Conservation (phyloP, 2,113 vertebrate species). For the Meleagris gallopavo region DNA sequence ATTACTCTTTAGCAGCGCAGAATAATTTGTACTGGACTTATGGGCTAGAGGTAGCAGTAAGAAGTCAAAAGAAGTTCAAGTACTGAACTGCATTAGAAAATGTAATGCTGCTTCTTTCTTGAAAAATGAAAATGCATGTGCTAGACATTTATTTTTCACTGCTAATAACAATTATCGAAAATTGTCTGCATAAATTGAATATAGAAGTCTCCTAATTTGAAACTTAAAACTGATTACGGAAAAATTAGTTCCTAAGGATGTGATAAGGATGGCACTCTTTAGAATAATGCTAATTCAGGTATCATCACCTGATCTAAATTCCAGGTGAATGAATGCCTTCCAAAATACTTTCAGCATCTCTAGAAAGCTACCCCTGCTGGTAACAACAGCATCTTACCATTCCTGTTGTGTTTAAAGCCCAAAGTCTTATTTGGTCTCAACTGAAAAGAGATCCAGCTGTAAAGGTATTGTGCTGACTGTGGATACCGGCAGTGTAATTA, state of each 20-base stretch:
- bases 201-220: conserved; percentile 15
- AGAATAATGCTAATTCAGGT: conserved; percentile 9
- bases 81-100: neutral
- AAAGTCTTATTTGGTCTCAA: neutral
- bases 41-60: neutral
- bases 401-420: neutral
- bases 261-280: neutral
- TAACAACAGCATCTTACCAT: neutral
- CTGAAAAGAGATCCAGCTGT: neutral
- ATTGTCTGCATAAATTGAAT: conserved; percentile 20
- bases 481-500: neutral
- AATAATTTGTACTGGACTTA: conserved; percentile 26
- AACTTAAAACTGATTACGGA: conserved; percentile 3
- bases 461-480: neutral
- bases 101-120: neutral
- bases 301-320: neutral
- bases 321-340: neutral
- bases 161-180: conserved; percentile 19
- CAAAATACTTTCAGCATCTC: neutral
- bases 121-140: neutral
- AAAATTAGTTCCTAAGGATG: neutral
- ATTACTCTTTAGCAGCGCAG: conserved; percentile 45
- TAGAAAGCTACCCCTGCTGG: neutral
- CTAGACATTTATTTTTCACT: neutral
- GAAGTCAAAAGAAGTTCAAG: conserved; percentile 24